Percentiles rank a stretch among this genome's conserved stretches.
Evolutionary conservation across 2,113 vertebrate genomes (phyloP).

Genomic region (Cyanoramphus novaezelandiae): DNA sequence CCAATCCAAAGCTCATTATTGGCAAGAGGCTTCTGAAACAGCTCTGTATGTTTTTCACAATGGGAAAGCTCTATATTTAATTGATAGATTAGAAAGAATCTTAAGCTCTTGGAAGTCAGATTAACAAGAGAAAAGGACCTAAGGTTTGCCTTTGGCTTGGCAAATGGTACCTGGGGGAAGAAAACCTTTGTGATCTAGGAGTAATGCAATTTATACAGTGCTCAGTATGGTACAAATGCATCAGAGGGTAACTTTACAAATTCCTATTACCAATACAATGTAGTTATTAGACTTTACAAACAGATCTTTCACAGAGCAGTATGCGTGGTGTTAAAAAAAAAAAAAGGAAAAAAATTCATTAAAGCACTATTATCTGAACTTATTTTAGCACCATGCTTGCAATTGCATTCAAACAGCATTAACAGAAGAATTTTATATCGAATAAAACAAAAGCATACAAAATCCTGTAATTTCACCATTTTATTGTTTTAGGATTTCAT

Average conservation of each 20-base stretch:
- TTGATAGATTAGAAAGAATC: not conserved
- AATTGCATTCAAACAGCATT: not conserved
- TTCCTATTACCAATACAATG: not conserved
- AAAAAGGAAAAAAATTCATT: not conserved
- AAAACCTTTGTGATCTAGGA: not conserved
- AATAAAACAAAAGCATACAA: not conserved
- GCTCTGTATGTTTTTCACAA: not conserved
- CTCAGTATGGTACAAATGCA: not conserved
- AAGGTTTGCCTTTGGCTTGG: not conserved
- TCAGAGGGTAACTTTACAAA: not conserved
- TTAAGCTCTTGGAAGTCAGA: slow-evolving; percentile 14
- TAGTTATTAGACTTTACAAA: not conserved
- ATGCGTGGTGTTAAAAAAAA: not conserved
- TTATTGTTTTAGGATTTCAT: not conserved
- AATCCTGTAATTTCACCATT: not conserved
- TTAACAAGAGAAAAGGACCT: not conserved
- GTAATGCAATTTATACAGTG: not conserved
- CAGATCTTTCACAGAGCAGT: not conserved
- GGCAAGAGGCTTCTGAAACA: slow-evolving; percentile 14
- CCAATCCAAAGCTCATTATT: not conserved
- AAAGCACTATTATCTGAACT: not conserved
- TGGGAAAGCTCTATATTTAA: not conserved
- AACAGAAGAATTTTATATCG: not conserved
- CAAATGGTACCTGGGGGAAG: not conserved
- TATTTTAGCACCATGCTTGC: not conserved